Base-by-base conservation (phyloP, 2,113 vertebrate species). In the Nothobranchius furzeri region DNA sequence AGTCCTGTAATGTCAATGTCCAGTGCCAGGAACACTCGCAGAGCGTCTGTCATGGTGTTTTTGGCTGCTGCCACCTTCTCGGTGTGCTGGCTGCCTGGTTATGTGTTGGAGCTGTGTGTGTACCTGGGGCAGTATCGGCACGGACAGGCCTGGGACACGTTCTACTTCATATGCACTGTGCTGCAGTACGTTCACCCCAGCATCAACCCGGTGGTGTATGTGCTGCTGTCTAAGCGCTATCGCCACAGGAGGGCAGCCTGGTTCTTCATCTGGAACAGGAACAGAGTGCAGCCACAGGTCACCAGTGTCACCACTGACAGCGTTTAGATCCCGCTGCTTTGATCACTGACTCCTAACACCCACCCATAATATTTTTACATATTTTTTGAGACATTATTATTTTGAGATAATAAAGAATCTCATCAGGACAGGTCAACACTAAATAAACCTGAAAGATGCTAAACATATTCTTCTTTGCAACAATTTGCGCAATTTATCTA, bases 1-100 rank as follows among this genome's bases (percentile, higher is more conserved):
- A 91, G 89, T 49, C 91, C 92, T 0, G 66, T 92, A 49, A 92
- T 93, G 88, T 91, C 89, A 2, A 57, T 78, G 71, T 82, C 88
- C 43, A 91, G 86, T 50, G 82, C 86, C 57, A 88, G 83, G 73
- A 94, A 92, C 77, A 92, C 84, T 14, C 85, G 86, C 52, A 86
- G 87, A 45, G 88, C 90, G 36, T 93, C 90, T n/a, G 52, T 92
- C 68, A 91, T 88, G 87, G 92, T 93, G 57, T 92, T 93, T 60
- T 65, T 91, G 85, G 92, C 88, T 9, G 84, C 89, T 10, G 91
- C 79, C 25, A 86, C 89, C n/a, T 94, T 94, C 83, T 91, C 90
- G 3, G 55, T 75, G 17, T 94, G 87, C 80, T 95, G 92, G 88
- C 76, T 94, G 81, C 91, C 90, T 15, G 87, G 93, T 7, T 91